Evolutionary conservation across 2,113 vertebrate genomes (phyloP).

Genomic region (Craseonycteris thonglongyai): DNA sequence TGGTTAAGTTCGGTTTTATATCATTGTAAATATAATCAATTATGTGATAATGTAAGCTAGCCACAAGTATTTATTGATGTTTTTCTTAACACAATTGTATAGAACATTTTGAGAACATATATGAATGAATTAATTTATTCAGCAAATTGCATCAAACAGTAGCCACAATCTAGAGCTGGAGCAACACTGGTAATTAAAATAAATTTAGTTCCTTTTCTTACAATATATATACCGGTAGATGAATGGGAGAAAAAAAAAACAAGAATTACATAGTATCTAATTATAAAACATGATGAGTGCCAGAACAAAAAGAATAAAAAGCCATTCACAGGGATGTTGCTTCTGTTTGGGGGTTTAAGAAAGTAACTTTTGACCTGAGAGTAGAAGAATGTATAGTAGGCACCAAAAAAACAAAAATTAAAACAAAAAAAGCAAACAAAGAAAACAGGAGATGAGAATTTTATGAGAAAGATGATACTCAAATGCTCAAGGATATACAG

Average conservation of each 20-base stretch:
- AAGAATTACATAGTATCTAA: neutral
- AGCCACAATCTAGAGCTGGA: neutral
- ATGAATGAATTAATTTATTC: neutral
- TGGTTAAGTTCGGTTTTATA: neutral
- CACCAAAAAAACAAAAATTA: too few relatives aligned
- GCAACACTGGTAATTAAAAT: neutral
- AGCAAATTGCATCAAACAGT: neutral
- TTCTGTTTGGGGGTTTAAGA: neutral
- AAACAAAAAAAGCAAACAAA: too few relatives aligned
- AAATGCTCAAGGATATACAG: neutral
- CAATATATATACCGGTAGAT: neutral
- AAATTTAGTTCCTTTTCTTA: neutral
- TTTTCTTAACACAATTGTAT: neutral
- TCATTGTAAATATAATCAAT: neutral
- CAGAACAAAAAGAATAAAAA: neutral
- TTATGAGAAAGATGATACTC: neutral
- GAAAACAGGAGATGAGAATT: neutral
- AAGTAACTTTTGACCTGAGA: neutral
- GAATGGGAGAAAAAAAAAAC: neutral
- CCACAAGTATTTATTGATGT: neutral
- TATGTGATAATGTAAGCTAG: neutral
- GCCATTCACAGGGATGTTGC: rapidly evolving
- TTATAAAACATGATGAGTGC: neutral
- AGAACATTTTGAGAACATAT: neutral
- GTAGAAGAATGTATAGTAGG: neutral